Conservation (phyloP, 2,888 invertebrate genomes). For the Torymus texanus region DNA sequence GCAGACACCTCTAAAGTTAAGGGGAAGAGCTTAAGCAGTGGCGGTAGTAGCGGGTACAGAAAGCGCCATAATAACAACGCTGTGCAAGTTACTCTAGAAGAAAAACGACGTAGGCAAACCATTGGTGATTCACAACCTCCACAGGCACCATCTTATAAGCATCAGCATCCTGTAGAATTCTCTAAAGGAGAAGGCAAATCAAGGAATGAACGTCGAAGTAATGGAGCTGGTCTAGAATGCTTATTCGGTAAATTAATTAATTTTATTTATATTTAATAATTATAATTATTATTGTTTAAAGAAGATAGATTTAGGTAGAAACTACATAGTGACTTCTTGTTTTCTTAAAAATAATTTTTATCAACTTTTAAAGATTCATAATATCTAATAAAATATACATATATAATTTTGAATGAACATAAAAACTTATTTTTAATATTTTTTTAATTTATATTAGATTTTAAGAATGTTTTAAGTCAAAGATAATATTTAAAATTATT, state of each 20-base stretch:
- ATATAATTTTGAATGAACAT: too few relatives aligned
- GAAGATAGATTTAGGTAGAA: too few relatives aligned
- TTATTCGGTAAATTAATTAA: conserved; percentile 65
- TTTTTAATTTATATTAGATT: too few relatives aligned
- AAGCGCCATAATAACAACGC: conserved; percentile 71
- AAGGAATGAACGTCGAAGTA: conserved; percentile 69
- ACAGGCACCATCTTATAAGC: conserved; percentile 62
- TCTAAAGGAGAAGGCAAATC: conserved; percentile 67
- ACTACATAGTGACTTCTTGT: too few relatives aligned
- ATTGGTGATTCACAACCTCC: conserved; percentile 66
- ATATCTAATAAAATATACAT: too few relatives aligned
- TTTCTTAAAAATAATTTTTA: too few relatives aligned
- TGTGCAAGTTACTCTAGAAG: conserved; percentile 67
- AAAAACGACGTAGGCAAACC: conserved; percentile 71
- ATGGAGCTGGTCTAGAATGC: conserved; percentile 72
- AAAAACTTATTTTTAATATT: too few relatives aligned
- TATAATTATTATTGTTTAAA: conserved; percentile 9
- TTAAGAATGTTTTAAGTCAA: too few relatives aligned
- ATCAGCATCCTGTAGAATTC: conserved; percentile 66
- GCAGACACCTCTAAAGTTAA: conserved; percentile 74
- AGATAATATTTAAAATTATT: too few relatives aligned
- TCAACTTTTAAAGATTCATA: too few relatives aligned
- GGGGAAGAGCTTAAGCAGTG: conserved; percentile 69
- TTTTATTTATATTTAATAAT: conserved; percentile 15
- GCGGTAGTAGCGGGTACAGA: conserved; percentile 67